phyloP scores from a whole-genome alignment of 2,888 invertebrate species.

The Tetranychus truncatus region DNA sequence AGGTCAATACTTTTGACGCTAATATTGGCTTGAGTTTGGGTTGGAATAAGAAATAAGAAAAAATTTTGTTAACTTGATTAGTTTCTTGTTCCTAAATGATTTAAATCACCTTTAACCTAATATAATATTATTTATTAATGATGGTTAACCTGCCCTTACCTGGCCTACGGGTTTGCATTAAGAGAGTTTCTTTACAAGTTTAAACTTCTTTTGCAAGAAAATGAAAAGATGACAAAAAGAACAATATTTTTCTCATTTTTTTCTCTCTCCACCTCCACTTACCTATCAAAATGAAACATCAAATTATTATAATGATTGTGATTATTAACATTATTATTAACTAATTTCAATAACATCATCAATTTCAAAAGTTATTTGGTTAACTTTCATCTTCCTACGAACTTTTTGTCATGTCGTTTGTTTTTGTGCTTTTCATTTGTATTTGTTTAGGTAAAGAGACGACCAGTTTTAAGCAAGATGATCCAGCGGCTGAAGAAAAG shows the following conservation, averaged over 20 bases:
- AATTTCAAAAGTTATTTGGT: background rate
- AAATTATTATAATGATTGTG: background rate
- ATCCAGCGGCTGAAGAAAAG: constrained; percentile 65
- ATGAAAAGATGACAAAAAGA: no score
- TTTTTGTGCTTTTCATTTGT: background rate
- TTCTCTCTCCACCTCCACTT: background rate
- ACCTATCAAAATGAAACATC: background rate
- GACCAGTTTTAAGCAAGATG: constrained; percentile 44
- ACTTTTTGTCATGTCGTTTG: background rate
- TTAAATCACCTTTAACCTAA: no score
- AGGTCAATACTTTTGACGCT: no score
- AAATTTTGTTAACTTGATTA: no score
- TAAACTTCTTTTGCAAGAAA: no score
- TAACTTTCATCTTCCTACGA: background rate
- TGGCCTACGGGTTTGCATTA: no score
- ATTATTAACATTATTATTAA: background rate
- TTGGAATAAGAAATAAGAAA: no score
- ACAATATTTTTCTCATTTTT: background rate
- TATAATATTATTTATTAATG: no score
- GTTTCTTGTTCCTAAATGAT: no score
- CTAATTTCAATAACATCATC: background rate
- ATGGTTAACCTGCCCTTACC: no score
- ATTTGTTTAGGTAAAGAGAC: constrained; percentile 49
- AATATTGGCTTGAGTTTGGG: no score
- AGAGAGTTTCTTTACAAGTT: no score